These are phyloP conservation scores for Callyntrura guangdongensis DNA, from an alignment of 2,888 invertebrate genomes.

Conservation along the genomic window DNA sequence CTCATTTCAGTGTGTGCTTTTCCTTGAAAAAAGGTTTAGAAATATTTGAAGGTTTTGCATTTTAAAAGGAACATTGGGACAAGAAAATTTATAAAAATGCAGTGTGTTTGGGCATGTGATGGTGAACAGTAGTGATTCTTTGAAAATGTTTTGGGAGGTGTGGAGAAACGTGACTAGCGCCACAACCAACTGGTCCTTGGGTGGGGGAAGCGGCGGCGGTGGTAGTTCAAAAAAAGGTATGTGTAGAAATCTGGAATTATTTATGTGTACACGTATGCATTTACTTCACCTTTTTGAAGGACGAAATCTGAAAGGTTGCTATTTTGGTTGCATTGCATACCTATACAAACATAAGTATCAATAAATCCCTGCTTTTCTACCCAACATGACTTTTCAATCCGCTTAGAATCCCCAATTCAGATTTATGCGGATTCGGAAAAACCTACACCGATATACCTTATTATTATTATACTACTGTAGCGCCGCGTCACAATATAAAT, in stretches of 20 bases:
- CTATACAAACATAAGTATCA: not conserved
- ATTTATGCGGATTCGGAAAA: not conserved
- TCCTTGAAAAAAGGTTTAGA: not conserved
- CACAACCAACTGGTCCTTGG: conserved; percentile 72
- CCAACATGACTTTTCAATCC: conserved; percentile 43
- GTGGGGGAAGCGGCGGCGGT: conserved; percentile 33
- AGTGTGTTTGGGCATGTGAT: not conserved
- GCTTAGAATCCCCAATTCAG: conserved; percentile 10
- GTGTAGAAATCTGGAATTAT: not conserved
- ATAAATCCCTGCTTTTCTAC: conserved; percentile 23
- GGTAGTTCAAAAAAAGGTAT: conserved; percentile 24
- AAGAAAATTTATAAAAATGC: not conserved
- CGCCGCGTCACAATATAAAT: not conserved
- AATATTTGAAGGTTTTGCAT: too few relatives aligned
- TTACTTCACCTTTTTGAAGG: not conserved
- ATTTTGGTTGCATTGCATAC: conserved; percentile 2
- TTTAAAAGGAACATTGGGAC: too few relatives aligned
- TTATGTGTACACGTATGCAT: not conserved
- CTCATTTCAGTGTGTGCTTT: not conserved
- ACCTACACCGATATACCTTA: too few relatives aligned
- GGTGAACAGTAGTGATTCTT: conserved; percentile 11
- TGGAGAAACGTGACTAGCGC: conserved; percentile 74
- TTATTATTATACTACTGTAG: too few relatives aligned
- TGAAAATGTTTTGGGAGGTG: conserved; percentile 71
- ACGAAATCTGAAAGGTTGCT: not conserved